Percentiles rank a stretch among this genome's conserved stretches.
These are phyloP conservation scores for Podotricha telesiphe DNA, from an alignment of 2,888 invertebrate species.

Conservation along the genomic window DNA sequence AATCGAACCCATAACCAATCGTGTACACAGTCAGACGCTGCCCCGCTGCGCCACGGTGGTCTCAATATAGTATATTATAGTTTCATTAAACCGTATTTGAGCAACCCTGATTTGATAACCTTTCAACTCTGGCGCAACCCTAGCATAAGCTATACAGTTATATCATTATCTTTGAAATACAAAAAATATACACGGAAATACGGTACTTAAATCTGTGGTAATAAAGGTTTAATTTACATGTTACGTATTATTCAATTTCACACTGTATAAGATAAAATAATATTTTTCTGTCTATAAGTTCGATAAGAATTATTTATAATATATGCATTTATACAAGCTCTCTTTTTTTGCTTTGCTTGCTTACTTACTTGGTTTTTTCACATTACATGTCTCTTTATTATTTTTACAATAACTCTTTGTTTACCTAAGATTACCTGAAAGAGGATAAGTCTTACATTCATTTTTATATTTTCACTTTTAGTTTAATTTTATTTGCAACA, in stretches of 20 bases:
- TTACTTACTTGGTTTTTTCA: too few relatives aligned
- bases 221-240: not conserved
- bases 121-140: conserved; percentile 42
- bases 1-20: too few relatives aligned
- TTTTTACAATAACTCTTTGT: too few relatives aligned
- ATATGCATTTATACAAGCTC: conserved; percentile 9
- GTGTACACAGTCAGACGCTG: too few relatives aligned
- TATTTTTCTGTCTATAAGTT: conserved; percentile 35
- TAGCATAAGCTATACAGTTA: conserved; percentile 29
- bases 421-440: too few relatives aligned
- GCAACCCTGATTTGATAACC: conserved; percentile 42
- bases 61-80: not conserved
- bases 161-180: not conserved
- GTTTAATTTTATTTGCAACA: too few relatives aligned
- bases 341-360: not conserved
- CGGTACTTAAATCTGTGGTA: not conserved
- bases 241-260: not conserved
- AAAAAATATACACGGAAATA: conserved; percentile 12
- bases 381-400: too few relatives aligned
- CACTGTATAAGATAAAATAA: conserved; percentile 31
- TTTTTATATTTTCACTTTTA: too few relatives aligned
- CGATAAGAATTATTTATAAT: conserved; percentile 25
- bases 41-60: too few relatives aligned
- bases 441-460: too few relatives aligned
- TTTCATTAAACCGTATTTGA: conserved; percentile 2